A percentile compares a stretch with the other conserved stretches of the same genome.
These are phyloP conservation scores for Xiphias gladius DNA, from an alignment of 2,113 vertebrate genomes.

Conservation along the genomic window DNA sequence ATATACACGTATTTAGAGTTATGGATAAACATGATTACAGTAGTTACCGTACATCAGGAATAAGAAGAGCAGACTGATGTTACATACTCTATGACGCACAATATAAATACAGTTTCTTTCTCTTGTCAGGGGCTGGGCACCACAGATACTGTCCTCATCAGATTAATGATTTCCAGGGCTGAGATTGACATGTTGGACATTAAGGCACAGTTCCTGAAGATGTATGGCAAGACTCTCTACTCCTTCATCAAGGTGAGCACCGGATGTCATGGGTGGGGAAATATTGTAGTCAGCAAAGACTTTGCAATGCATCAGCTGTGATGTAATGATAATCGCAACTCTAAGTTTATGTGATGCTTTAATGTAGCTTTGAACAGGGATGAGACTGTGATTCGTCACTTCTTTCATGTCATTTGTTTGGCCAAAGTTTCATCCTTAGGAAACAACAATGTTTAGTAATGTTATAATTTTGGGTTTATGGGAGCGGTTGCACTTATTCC, in stretches of 20 bases:
- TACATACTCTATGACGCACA: background rate
- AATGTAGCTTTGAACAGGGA: background rate
- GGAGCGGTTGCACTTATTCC: background rate
- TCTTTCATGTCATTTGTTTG: background rate
- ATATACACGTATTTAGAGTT: background rate
- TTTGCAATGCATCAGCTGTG: constrained; percentile 34
- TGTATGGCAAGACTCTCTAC: constrained; percentile 93
- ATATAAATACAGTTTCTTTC: background rate
- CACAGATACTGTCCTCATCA: constrained; percentile 91
- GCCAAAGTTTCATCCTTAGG: background rate
- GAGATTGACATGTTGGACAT: constrained; percentile 97
- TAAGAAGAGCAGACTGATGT: background rate
- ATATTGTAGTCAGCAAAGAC: background rate
- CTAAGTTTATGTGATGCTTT: background rate
- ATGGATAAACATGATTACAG: background rate
- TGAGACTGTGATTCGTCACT: background rate
- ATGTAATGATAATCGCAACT: constrained; percentile 4
- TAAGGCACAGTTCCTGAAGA: constrained; percentile 89
- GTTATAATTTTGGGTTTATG: background rate
- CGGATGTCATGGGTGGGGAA: background rate
- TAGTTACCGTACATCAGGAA: background rate
- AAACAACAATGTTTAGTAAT: background rate
- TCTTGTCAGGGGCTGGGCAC: constrained; percentile 91
- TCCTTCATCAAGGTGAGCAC: constrained; percentile 95
- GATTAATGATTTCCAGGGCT: constrained; percentile 94